A percentile compares a stretch with the other conserved stretches of the same genome.
These are phyloP conservation scores for Anas capensis DNA, from an alignment of 2,797 vertebrate species.

Conservation along the genomic window DNA sequence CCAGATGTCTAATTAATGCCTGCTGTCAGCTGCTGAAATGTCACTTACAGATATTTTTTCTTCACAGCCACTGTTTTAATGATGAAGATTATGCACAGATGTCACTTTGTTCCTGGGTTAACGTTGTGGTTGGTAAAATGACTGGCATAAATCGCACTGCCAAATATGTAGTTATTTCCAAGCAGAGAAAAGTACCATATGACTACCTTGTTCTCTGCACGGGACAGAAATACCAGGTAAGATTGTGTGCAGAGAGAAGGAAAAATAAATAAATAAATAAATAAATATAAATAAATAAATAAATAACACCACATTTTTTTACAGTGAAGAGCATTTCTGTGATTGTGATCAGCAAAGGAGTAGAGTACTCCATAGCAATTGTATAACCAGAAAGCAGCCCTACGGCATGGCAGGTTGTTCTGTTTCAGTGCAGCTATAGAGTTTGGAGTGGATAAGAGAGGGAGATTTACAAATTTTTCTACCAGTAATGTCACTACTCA, in stretches of 20 bases:
- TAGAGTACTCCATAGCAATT: background rate
- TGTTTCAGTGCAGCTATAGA: accelerated
- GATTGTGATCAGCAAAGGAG: background rate
- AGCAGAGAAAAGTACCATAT: slow-evolving; percentile 80
- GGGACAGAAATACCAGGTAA: slow-evolving; percentile 92
- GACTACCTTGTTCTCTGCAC: slow-evolving; percentile 92
- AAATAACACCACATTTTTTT: background rate
- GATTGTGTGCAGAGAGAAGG: background rate
- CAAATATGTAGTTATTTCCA: slow-evolving; percentile 84
- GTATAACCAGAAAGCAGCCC: background rate
- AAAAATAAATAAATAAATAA: background rate
- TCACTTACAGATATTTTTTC: slow-evolving; percentile 76
- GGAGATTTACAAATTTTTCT: background rate
- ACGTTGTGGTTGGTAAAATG: slow-evolving; percentile 89
- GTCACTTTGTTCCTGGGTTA: slow-evolving; percentile 86
- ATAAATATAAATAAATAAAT: background rate
- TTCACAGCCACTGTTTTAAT: slow-evolving; percentile 88
- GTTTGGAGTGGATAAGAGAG: background rate
- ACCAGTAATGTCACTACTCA: background rate
- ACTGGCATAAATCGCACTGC: slow-evolving; percentile 87
- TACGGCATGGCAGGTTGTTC: background rate
- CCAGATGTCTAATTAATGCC: slow-evolving; percentile 83
- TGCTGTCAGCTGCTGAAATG: slow-evolving; percentile 78
- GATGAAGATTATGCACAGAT: slow-evolving; percentile 85
- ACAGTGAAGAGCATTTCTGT: background rate